Base-by-base conservation (phyloP, 2,797 vertebrate genomes). In the Takifugu rubripes region DNA sequence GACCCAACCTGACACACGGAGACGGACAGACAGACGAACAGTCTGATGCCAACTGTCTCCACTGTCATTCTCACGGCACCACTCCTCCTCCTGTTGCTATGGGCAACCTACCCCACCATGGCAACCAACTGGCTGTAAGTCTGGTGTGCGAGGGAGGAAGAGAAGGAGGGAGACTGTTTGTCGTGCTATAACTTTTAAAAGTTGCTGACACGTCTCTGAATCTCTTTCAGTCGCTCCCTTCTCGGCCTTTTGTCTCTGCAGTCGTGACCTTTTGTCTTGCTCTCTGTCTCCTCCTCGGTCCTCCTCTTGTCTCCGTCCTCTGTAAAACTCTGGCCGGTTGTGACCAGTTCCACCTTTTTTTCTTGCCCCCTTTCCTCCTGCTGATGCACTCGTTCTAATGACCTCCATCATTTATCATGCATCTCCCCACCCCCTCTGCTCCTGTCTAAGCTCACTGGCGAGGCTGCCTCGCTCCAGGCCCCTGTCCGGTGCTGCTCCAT, bases 81-180 rank as follows among this genome's bases (percentile, higher is more conserved):
- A 85, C 84, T 91, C 89, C 92, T 93, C 90, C 91, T 93, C 90
- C 88, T 93, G 90, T 90, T 93, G 91, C 91, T 93, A 92, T 93
- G 91, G 90, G 91, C 86, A 88, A 88, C 89, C 88, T 89, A 91
- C 84, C 83, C 86, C 76, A 83, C 90, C 91, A 90, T 90, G 90
- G 91, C 92, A 91, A 93, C 91, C 90, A 93, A 92, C 90, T 93
- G 92, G 91, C 90, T 93, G 92, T 93, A 92, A 92, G 91, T 92
- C 68, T 78, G 84, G 79, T 54, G 69, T 77, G 82, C 54, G 43
- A 72, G 77, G 61, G 70, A 75, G 65, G 63, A 79, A 61, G 70
- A 82, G 74, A 87, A 82, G 83, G 79, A 87, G 77, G 69, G 83
- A 81, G 83, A 89, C 84, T 91, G 89, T 91, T 90, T 91, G 87